Base-by-base conservation (phyloP, 2,888 invertebrate genomes). In the Plebejus argus region DNA sequence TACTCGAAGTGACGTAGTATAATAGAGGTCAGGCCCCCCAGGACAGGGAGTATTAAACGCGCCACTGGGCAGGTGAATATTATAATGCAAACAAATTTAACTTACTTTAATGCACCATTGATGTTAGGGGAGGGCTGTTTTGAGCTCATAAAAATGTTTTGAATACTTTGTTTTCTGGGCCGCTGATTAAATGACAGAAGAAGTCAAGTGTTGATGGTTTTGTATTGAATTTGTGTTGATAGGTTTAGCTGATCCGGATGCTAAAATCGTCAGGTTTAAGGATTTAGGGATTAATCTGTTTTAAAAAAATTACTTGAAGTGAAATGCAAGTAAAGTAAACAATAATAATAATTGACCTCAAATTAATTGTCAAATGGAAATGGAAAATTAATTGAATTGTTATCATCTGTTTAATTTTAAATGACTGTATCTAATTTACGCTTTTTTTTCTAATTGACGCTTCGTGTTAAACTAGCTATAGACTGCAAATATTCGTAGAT, bases 61-160 rank as follows among this genome's bases (percentile, higher is more conserved):
- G 89, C 90, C 92, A 92, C 82, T 90, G 89, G 89, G 87, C 93
- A 92, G 90, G 92, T 93, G 93, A 92, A 93, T 91, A 92, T 90
- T 89, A 90, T 89, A 87, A 90, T 85, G 88, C 88, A 92, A 92
- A 93, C 92, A 92, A 91, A 92, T 91, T 93, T 86, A 87, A 88
- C 87, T 88, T 89, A 88, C 87, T 91, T 90, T 89, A 89, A 92
- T 92, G 91, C 91, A 87, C 87, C 91, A 90, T 90, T 91, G 92
- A 88, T 90, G 87, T 88, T 80, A 77, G 80, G 83, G 83, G 84
- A 80, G 70, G 66, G 66, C 18, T 49, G 35, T 76, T 77, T 76
- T 66, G n/a, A 71, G 28, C 12, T n/a, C 56, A 23, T 70, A 45
- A 53, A 72, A 76, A 76, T 53, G 45, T 66, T 78, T 76, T 53